Evolutionary conservation across 2,888 invertebrate genomes (phyloP), one percentile per base, ranked within the genome.

Genomic region (Erebia epiphron): DNA sequence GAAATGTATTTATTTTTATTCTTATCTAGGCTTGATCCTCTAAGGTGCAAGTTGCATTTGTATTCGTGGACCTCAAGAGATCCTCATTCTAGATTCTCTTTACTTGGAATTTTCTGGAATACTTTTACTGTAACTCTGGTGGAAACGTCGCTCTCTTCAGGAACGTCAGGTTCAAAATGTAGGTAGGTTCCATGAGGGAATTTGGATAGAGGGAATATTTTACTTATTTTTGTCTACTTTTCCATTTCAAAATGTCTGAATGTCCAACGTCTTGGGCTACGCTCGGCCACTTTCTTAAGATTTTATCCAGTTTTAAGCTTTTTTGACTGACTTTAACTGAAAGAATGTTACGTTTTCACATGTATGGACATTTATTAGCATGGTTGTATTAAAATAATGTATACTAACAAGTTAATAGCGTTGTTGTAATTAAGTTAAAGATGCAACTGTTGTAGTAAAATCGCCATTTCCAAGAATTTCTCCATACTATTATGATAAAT

Each of bases 41-140:
- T 58, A 69, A 76, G 78, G 76, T 77, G 77, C 75, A 77, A 75
- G 77, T 69, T 75, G 79, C 80, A 79, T 82, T 79, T 77, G 78
- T 80, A 80, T 81, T 78, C 82, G 73, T 67, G 74, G 75, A 79
- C 79, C 79, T 75, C 78, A 71, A 69, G 79, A 80, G 79, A 76
- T 76, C 72, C 78, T 80, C 79, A 80, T 81, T 74, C 75, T 63
- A 71, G 75, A 82, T 82, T 82, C 81, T 79, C 79, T 81, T 79
- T 81, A 77, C 78, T 77, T 77, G 78, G 79, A 79, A 77, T 78
- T 77, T 73, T 76, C 75, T 73, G 75, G 71, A 77, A 80, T 79
- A 80, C 76, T 81, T 81, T 79, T 74, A 76, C 76, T 3, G 46
- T 70, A 72, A 74, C 64, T 60, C 10, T 14, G 26, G 57, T n/a